These are phyloP conservation scores for Hoplodrina ambigua DNA, from an alignment of 2,888 invertebrate genomes.

Conservation along the genomic window DNA sequence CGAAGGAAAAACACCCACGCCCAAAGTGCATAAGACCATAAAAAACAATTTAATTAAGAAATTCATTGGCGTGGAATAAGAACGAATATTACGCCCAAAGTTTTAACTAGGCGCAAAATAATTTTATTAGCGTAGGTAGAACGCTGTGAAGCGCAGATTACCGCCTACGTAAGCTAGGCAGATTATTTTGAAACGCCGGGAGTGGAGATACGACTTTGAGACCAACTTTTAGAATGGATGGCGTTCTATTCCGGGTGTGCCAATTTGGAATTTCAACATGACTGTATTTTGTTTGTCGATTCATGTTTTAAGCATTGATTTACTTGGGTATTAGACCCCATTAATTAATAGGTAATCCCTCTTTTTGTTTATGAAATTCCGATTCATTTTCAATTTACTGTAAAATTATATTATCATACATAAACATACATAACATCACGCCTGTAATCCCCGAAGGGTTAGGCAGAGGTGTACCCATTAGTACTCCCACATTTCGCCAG, in stretches of 20 bases:
- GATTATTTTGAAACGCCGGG: constrained; percentile 33
- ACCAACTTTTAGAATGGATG: constrained; percentile 32
- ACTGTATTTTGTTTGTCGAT: background rate
- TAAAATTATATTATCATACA: no score
- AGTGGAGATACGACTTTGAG: constrained; percentile 1
- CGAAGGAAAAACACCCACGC: background rate
- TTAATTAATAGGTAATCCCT: no score
- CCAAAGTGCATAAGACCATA: constrained; percentile 5
- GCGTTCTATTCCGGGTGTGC: constrained; percentile 13
- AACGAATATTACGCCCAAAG: constrained; percentile 12
- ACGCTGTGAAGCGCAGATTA: constrained; percentile 41
- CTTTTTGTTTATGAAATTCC: no score
- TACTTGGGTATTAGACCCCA: no score
- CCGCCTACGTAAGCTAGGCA: constrained; percentile 42
- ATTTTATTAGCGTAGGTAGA: constrained; percentile 37
- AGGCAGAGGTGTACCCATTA: no score
- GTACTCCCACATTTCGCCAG: no score
- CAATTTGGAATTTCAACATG: background rate
- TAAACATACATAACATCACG: no score
- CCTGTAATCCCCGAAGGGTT: no score
- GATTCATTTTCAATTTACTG: no score
- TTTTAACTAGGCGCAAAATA: constrained; percentile 47
- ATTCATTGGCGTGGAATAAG: background rate
- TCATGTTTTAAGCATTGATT: background rate
- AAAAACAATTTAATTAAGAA: constrained; percentile 19